Evolutionary conservation across 2,113 vertebrate species (phyloP).

Genomic region (Chrysochloris asiatica): DNA sequence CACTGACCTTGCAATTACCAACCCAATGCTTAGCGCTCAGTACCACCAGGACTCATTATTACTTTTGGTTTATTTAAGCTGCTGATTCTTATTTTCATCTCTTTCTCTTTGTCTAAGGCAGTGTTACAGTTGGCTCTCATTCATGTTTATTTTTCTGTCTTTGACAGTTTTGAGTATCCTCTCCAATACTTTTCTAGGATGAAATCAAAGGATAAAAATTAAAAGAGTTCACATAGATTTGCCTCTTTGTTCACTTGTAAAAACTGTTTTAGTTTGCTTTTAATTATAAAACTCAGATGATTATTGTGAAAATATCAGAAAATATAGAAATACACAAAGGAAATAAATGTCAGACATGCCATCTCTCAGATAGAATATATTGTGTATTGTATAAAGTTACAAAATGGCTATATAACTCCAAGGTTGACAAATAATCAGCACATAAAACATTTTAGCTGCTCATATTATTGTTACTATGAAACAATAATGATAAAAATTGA

Average conservation of each 20-base stretch:
- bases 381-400: background rate
- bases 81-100: background rate
- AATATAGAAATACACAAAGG: background rate
- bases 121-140: background rate
- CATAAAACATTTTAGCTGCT: background rate
- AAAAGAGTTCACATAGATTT: background rate
- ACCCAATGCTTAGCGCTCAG: too few relatives aligned
- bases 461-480: background rate
- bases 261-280: slow-evolving; percentile 2
- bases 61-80: background rate
- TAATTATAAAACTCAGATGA: background rate
- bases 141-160: background rate
- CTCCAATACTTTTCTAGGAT: background rate
- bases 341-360: background rate
- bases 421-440: background rate
- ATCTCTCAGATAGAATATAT: background rate
- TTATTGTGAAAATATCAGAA: background rate
- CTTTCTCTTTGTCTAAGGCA: background rate
- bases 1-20: too few relatives aligned
- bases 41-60: too few relatives aligned
- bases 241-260: background rate
- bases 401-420: background rate
- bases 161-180: background rate
- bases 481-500: background rate
- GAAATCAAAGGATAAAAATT: background rate